phyloP scores from a whole-genome alignment of 2,113 vertebrate genomes.

The Anser cygnoides region DNA sequence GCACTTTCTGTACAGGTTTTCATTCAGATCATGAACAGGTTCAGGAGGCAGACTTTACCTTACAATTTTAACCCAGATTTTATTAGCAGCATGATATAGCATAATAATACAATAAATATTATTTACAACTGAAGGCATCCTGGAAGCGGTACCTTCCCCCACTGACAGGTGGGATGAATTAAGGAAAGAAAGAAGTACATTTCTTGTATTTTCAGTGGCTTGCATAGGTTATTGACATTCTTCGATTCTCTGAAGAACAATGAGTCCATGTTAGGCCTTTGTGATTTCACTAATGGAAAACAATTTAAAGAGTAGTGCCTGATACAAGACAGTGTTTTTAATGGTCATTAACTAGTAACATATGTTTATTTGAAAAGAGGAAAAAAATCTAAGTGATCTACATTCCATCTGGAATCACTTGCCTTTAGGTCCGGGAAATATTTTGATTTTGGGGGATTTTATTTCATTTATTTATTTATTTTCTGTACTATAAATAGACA shows the following conservation, averaged over 20 bases:
- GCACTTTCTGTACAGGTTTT: slow-evolving; percentile 21
- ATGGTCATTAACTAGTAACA: background rate
- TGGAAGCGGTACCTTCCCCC: background rate
- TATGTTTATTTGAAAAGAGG: background rate
- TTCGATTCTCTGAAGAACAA: background rate
- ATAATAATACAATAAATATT: background rate
- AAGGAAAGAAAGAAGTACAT: background rate
- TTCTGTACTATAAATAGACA: background rate
- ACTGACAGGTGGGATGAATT: background rate
- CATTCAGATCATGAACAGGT: slow-evolving; percentile 36
- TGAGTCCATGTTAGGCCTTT: background rate
- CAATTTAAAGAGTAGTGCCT: slow-evolving; percentile 7
- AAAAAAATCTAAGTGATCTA: background rate
- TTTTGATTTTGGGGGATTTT: background rate
- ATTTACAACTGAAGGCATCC: background rate
- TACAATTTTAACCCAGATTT: slow-evolving; percentile 27
- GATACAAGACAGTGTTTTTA: background rate
- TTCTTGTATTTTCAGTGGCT: background rate
- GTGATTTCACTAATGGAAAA: slow-evolving; percentile 34
- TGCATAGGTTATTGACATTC: background rate
- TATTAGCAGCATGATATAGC: background rate
- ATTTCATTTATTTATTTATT: background rate
- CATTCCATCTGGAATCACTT: background rate
- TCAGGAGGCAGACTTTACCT: background rate
- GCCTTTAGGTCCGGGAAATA: slow-evolving; percentile 42